Evolutionary conservation across 2,113 vertebrate genomes (phyloP), one percentile per base, ranked within the genome.

Genomic region (Mastomys coucha): DNA sequence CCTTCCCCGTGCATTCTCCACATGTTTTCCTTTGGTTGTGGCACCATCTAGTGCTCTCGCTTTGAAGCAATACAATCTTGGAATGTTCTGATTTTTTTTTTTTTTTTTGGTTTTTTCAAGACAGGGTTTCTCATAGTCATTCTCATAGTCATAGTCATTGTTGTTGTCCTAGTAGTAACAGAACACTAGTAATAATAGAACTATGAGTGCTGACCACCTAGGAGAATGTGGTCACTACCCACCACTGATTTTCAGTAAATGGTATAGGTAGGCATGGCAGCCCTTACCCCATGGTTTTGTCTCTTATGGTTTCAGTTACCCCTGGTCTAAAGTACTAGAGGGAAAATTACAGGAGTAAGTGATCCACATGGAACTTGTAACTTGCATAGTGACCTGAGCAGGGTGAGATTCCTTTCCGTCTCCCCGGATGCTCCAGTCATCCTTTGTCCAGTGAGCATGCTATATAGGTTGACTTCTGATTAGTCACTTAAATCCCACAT

Each of bases 31-130:
- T 89, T 96, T 97, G 91, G 49, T 87, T 94, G 33, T 97, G 92
- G 95, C 94, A 65, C 97, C 98, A 96, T 97, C 98, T 97, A 89
- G 96, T 97, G 98, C 94, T 95, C 88, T n/a, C 60, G 31, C 17
- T 84, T 69, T 94, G 65, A 42, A 87, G 60, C 42, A 87, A 1
- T 45, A 42, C 20, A 39, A 36, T 88, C 33, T 31, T 93, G 73
- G 95, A 94, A 53, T 80, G 77, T 70, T 63, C 58, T 82, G 5
- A 76, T 67, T 85, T 26, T 76, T 42, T 45, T 45, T 45, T 3
- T 45, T 45, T 45, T 45, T 3, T 45, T 45, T 45, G 3, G 45
- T 45, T 45, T 45, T 45, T 45, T 45, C n/a, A 5, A 45, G 45
- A 45, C 45, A 45, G 45, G 45, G 45, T 45, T 45, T 45, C 45